Conservation (phyloP, 2,113 vertebrate species). For the Ceratotherium simum region DNA sequence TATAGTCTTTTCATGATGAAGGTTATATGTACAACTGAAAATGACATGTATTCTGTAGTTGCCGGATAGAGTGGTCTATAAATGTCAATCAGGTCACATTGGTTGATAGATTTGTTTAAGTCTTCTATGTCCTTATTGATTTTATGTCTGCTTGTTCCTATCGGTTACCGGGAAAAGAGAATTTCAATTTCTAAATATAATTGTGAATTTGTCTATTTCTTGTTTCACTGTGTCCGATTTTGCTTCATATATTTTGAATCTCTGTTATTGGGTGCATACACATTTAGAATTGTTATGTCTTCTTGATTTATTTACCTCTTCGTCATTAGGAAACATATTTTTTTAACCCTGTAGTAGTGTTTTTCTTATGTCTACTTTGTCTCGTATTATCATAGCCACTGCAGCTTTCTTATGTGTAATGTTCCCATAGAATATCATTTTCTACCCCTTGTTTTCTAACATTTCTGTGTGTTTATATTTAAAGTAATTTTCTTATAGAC, state of each 20-base stretch:
- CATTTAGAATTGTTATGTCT: not conserved
- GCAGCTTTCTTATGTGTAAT: not conserved
- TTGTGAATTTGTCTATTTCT: not conserved
- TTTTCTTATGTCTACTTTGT: not conserved
- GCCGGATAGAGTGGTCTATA: not conserved
- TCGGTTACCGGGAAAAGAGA: not conserved
- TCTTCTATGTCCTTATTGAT: not conserved
- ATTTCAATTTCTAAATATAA: not conserved
- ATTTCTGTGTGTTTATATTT: not conserved
- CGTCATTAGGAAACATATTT: not conserved
- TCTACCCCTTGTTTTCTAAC: not conserved
- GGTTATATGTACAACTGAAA: not conserved
- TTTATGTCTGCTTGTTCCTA: not conserved
- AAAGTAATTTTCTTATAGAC: not conserved
- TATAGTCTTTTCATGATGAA: not conserved
- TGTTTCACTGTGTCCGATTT: not conserved
- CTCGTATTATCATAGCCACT: not conserved
- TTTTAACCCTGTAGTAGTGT: not conserved
- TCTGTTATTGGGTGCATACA: not conserved
- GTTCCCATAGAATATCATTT: not conserved
- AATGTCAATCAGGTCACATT: not conserved
- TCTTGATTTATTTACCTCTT: not conserved
- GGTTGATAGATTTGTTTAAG: not conserved
- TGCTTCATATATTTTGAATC: not conserved
- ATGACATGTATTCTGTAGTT: not conserved